phyloP scores from a whole-genome alignment of 2,797 vertebrate species.

The Hafferia zeledoni region DNA sequence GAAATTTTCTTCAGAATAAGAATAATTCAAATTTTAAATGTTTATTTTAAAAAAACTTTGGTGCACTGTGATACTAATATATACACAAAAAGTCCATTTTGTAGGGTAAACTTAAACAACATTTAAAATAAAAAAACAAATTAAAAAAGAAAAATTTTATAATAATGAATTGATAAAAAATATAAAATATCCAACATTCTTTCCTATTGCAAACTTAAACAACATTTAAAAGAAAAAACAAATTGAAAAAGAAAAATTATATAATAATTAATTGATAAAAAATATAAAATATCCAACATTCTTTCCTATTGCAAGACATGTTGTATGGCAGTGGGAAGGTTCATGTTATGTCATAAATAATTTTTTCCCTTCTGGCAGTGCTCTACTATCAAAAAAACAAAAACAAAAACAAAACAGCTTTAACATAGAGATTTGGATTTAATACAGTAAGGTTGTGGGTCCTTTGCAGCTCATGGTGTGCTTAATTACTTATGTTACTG shows the following conservation, averaged over 20 bases:
- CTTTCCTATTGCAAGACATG: not conserved
- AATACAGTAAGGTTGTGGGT: not conserved
- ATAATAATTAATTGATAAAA: not conserved
- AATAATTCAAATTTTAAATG: not conserved
- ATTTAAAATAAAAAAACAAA: not conserved
- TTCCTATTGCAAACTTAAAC: not conserved
- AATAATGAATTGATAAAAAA: not conserved
- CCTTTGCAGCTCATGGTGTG: not conserved
- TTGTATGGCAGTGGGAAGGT: not conserved
- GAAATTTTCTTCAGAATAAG: not conserved
- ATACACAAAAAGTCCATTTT: not conserved
- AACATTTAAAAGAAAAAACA: not conserved
- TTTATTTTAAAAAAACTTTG: not conserved
- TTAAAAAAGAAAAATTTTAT: rapidly evolving
- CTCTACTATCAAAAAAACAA: not conserved
- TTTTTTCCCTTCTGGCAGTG: not conserved
- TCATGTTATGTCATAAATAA: not conserved
- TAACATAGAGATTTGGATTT: not conserved
- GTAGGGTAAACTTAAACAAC: not conserved
- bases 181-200: not conserved
- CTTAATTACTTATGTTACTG: not conserved
- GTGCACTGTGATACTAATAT: not conserved
- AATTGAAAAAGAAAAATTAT: rapidly evolving
- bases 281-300: not conserved
- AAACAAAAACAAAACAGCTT: not conserved